Conservation (phyloP, 2,113 vertebrate genomes). For the Actinemys pallida region DNA sequence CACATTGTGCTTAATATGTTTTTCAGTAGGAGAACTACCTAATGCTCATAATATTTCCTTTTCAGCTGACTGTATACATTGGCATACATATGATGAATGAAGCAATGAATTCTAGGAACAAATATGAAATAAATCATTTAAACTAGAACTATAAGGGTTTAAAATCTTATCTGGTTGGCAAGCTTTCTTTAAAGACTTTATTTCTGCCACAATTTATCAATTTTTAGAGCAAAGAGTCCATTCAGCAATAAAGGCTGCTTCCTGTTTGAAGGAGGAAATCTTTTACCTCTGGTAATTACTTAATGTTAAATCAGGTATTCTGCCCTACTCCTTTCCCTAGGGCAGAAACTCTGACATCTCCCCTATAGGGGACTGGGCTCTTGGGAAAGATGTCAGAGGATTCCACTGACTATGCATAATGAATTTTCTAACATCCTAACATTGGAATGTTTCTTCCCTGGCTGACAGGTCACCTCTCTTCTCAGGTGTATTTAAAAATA, state of each 20-base stretch:
- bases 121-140: constrained; percentile 29
- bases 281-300: neutral
- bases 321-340: neutral
- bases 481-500: neutral
- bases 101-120: constrained; percentile 36
- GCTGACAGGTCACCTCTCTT: neutral
- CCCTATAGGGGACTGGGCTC: neutral
- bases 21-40: neutral
- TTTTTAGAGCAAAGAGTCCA: neutral
- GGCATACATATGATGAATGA: neutral
- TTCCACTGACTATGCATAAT: neutral
- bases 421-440: neutral
- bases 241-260: neutral
- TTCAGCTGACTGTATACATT: constrained; percentile 22
- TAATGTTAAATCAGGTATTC: neutral
- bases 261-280: constrained; percentile 5
- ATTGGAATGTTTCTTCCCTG: neutral
- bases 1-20: constrained; percentile 34
- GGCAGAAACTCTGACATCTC: neutral
- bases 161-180: constrained; percentile 26
- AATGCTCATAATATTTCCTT: constrained; percentile 41
- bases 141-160: constrained; percentile 21
- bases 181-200: neutral
- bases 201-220: constrained; percentile 38
- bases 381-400: constrained; percentile 1